A percentile compares a stretch with the other conserved stretches of the same genome.
Evolutionary conservation across 1,140 invertebrate genomes (phyloP).

Genomic region (Lycorma delicatula): DNA sequence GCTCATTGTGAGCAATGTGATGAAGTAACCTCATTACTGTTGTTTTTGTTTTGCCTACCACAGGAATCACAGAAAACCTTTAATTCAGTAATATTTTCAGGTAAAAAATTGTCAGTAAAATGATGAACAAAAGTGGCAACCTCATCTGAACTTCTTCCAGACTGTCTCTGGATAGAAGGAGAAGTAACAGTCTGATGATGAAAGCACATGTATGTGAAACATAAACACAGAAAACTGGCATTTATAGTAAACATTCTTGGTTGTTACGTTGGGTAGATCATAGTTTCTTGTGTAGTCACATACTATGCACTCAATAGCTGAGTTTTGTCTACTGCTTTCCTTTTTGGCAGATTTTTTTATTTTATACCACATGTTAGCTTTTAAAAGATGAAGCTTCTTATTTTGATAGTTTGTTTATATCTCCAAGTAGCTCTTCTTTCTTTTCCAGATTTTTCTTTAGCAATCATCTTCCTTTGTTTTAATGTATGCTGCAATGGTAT

Average conservation of each 20-base stretch:
- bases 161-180: constrained; percentile 13
- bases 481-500: constrained; percentile 8
- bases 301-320: constrained; percentile 16
- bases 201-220: constrained; percentile 15
- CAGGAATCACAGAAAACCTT: constrained; percentile 13
- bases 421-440: constrained; percentile 12
- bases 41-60: constrained; percentile 15
- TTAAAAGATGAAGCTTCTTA: constrained; percentile 13
- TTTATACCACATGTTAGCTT: constrained; percentile 18
- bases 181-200: not conserved
- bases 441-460: too few species aligned
- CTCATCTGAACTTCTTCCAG: not conserved
- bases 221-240: constrained; percentile 12
- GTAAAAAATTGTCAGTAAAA: constrained; percentile 9
- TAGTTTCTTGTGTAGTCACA: constrained; percentile 21
- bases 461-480: too few species aligned
- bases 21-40: constrained; percentile 9
- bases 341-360: constrained; percentile 7
- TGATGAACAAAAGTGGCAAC: constrained; percentile 2
- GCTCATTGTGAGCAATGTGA: constrained; percentile 5
- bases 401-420: constrained; percentile 8
- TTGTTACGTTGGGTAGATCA: constrained; percentile 19
- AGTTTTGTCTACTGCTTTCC: not conserved
- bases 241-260: constrained; percentile 18
- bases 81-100: constrained; percentile 2